Conservation (phyloP, 2,888 invertebrate genomes). For the Allygus modestus region DNA sequence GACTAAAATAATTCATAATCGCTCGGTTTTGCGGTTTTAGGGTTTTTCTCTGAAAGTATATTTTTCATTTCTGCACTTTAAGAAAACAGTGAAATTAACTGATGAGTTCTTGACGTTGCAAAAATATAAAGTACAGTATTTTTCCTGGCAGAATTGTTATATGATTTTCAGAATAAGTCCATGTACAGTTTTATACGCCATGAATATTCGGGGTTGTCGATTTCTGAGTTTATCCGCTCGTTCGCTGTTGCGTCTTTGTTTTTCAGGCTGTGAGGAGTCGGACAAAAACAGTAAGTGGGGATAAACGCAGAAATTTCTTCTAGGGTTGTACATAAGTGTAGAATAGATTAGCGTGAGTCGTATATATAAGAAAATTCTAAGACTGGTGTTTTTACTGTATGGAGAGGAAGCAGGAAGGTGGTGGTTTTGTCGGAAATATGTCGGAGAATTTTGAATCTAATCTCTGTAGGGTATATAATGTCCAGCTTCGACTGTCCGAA, state of each 20-base stretch:
- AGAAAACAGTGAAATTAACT: too few species aligned
- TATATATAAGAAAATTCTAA: constrained; percentile 29
- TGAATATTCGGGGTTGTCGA: background rate
- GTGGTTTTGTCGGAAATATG: too few species aligned
- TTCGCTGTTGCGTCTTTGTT: background rate
- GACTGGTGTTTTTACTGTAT: constrained; percentile 29
- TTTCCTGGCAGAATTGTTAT: background rate
- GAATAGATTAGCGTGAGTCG: constrained; percentile 1
- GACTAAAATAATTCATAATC: too few species aligned
- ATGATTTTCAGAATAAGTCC: background rate
- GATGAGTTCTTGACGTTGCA: too few species aligned
- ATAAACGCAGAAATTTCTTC: background rate
- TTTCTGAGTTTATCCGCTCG: background rate
- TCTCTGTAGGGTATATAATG: too few species aligned
- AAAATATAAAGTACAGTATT: background rate
- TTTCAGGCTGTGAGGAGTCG: background rate
- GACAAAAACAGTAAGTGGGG: background rate
- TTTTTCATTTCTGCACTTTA: too few species aligned
- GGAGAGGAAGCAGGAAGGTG: background rate
- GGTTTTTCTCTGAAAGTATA: too few species aligned
- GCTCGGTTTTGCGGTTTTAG: too few species aligned
- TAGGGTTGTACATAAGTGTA: constrained; percentile 24
- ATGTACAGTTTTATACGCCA: constrained; percentile 22
- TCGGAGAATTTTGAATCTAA: too few species aligned
- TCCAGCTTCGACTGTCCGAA: too few species aligned